A percentile compares a stretch with the other conserved stretches of the same genome.
These are phyloP conservation scores for Podarcis siculus DNA, from an alignment of 2,797 vertebrate genomes.

Conservation along the genomic window DNA sequence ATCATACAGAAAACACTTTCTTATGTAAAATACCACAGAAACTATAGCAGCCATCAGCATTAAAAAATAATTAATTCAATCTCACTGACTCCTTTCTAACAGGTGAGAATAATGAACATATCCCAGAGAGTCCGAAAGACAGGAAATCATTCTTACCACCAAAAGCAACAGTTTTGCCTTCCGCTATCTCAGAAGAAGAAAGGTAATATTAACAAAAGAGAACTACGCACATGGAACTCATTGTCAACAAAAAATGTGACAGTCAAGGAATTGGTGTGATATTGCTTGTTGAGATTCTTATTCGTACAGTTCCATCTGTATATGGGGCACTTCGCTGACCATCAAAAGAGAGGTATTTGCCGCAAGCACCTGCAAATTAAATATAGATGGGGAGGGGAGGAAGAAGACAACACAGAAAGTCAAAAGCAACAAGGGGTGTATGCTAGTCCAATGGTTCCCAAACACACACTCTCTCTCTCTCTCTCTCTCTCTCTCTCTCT, in stretches of 20 bases:
- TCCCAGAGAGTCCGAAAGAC: neutral
- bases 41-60: neutral
- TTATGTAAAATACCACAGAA: neutral
- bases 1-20: constrained; percentile 1
- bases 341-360: neutral
- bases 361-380: neutral
- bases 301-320: neutral
- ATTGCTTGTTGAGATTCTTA: neutral
- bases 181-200: constrained; percentile 32
- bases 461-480: too few relatives aligned
- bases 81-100: constrained; percentile 1
- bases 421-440: too few relatives aligned
- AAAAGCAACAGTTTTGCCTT: fast-evolving
- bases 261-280: neutral
- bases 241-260: neutral
- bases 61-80: neutral
- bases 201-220: constrained; percentile 55
- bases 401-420: neutral
- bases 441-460: too few relatives aligned
- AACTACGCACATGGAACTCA: fast-evolving
- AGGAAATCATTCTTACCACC: neutral
- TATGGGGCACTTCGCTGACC: too few relatives aligned
- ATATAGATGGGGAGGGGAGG: neutral
- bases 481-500: too few relatives aligned
- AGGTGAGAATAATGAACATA: constrained; percentile 40